Conservation (phyloP, 2,113 vertebrate species). For the Hystrix brachyura region DNA sequence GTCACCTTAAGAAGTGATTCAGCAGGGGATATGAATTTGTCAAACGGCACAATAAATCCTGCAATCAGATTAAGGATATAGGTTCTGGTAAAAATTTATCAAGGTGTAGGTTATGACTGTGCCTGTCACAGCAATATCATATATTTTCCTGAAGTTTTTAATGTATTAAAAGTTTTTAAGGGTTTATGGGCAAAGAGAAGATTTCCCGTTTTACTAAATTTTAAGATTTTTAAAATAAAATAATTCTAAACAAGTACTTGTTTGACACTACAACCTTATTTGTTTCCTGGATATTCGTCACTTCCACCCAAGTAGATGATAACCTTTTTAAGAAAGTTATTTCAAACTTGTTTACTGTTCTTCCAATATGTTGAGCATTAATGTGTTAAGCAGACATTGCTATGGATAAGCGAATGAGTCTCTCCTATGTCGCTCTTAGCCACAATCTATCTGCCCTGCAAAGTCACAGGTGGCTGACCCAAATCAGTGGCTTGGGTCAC, state of each 20-base stretch:
- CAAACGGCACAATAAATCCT: slow-evolving; percentile 60
- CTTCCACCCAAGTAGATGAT: background rate
- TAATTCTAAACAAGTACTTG: slow-evolving; percentile 15
- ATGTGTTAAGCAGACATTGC: background rate
- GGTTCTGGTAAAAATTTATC: background rate
- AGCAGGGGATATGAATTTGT: background rate
- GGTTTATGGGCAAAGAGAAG: background rate
- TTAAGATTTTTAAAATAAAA: slow-evolving; percentile 44
- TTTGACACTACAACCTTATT: background rate
- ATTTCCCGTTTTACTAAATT: background rate
- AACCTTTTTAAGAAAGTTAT: background rate
- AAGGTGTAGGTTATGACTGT: background rate
- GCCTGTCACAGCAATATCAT: slow-evolving; percentile 6
- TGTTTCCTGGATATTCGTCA: background rate
- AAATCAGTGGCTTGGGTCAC: background rate
- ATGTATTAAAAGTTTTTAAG: background rate
- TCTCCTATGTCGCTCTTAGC: background rate
- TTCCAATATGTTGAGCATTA: background rate
- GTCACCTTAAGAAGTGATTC: slow-evolving; percentile 68
- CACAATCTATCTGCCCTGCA: background rate
- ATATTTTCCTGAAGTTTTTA: slow-evolving; percentile 18
- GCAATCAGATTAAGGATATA: slow-evolving; percentile 49
- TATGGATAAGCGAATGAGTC: background rate
- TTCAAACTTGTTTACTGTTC: slow-evolving; percentile 1
- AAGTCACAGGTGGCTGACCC: background rate